Percentiles rank a stretch among this genome's conserved stretches.
phyloP scores from a whole-genome alignment of 2,888 invertebrate genomes.

The Ernsta delagoae region DNA sequence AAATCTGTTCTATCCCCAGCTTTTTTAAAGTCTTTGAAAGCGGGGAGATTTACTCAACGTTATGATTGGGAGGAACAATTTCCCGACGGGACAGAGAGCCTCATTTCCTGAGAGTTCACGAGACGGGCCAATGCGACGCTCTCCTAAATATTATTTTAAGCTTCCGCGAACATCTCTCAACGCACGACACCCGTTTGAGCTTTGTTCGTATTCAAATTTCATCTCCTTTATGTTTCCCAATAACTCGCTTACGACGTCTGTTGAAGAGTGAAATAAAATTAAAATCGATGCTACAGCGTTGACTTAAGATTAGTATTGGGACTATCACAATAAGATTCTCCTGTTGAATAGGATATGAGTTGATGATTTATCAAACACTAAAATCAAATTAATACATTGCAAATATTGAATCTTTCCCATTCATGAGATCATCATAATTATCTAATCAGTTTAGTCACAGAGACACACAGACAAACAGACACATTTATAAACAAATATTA shows the following conservation, averaged over 20 bases:
- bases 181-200: constrained; percentile 60
- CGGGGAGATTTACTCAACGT: constrained; percentile 72
- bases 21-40: constrained; percentile 74
- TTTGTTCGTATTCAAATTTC: constrained; percentile 62
- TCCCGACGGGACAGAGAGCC: constrained; percentile 78
- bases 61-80: constrained; percentile 81
- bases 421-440: no score
- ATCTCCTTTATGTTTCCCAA: constrained; percentile 47
- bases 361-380: not conserved
- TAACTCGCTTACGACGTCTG: constrained; percentile 31
- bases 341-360: not conserved
- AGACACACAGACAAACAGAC: no score
- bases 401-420: no score
- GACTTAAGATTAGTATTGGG: not conserved
- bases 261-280: constrained; percentile 17
- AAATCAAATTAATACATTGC: not conserved
- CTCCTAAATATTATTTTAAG: constrained; percentile 80
- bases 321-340: not conserved
- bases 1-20: constrained; percentile 64
- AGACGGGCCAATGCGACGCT: constrained; percentile 62
- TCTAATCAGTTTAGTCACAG: no score
- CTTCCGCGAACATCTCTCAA: constrained; percentile 75
- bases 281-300: not conserved
- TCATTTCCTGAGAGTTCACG: constrained; percentile 77
- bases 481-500: no score